Evolutionary conservation across 2,113 vertebrate genomes (phyloP).

Genomic region (Sapajus apella): DNA sequence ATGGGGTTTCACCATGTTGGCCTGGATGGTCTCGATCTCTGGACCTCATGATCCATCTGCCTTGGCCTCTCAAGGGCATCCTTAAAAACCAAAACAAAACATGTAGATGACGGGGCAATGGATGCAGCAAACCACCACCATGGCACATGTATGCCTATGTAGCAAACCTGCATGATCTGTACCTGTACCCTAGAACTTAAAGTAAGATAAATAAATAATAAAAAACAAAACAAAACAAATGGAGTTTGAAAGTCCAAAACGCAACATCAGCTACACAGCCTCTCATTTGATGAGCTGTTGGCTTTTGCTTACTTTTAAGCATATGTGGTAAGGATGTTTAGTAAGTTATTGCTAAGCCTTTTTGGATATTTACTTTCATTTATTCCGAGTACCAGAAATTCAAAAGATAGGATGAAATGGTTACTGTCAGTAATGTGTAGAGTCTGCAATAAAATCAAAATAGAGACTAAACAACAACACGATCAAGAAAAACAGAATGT

Average conservation of each 20-base stretch:
- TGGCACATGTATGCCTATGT: too few species aligned
- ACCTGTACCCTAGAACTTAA: too few species aligned
- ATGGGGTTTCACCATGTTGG: too few species aligned
- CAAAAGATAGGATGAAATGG: slow-evolving; percentile 9
- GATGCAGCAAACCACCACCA: too few species aligned
- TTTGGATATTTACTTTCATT: slow-evolving; percentile 41
- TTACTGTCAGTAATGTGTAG: not conserved
- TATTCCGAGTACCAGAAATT: slow-evolving; percentile 1
- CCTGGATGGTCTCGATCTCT: too few species aligned
- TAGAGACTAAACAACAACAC: slow-evolving; percentile 15
- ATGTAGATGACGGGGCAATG: too few species aligned
- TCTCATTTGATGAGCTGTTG: slow-evolving; percentile 54
- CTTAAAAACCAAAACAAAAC: too few species aligned
- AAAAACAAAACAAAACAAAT: too few species aligned
- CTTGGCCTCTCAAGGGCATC: too few species aligned
- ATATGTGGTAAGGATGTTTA: slow-evolving; percentile 28
- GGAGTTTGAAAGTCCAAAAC: not conserved
- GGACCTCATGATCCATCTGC: too few species aligned
- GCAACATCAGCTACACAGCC: slow-evolving; percentile 4
- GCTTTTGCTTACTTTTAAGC: slow-evolving; percentile 7
- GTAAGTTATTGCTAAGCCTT: not conserved
- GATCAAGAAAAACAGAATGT: not conserved
- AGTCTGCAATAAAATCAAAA: slow-evolving; percentile 7
- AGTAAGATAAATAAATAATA: too few species aligned
- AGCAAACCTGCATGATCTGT: too few species aligned